These are phyloP conservation scores for Colletes gigas DNA, from an alignment of 1,140 invertebrate species.

Conservation along the genomic window DNA sequence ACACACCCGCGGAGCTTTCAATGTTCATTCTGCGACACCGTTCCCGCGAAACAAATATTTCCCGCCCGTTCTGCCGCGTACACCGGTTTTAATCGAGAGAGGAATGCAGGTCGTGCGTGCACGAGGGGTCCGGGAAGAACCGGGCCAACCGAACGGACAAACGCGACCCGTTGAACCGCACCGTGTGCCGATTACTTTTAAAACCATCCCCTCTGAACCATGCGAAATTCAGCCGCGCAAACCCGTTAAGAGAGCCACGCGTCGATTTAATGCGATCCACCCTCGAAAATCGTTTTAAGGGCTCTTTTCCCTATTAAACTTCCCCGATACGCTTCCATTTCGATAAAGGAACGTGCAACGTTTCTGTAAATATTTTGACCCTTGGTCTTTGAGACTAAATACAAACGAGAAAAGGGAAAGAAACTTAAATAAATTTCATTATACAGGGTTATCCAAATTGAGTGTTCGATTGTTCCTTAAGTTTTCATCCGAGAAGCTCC, in stretches of 20 bases:
- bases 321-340: too few species aligned
- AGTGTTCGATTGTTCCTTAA: too few species aligned
- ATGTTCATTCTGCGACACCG: not conserved
- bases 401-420: too few species aligned
- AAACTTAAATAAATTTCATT: too few species aligned
- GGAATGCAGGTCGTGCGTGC: slow-evolving; percentile 4
- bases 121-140: slow-evolving; percentile 2
- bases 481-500: too few species aligned
- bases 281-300: too few species aligned
- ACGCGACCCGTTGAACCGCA: slow-evolving; percentile 12
- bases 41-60: not conserved
- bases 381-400: too few species aligned
- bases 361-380: too few species aligned
- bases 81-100: not conserved
- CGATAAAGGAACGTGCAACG: too few species aligned
- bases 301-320: too few species aligned
- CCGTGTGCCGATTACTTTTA: slow-evolving; percentile 42
- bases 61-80: not conserved
- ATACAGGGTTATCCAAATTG: too few species aligned
- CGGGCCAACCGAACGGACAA: slow-evolving; percentile 27
- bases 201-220: not conserved
- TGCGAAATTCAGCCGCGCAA: slow-evolving; percentile 20
- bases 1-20: not conserved
- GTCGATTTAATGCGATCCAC: not conserved
- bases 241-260: slow-evolving; percentile 32